Evolutionary conservation across 2,113 vertebrate genomes (phyloP).

Genomic region (Menura novaehollandiae): DNA sequence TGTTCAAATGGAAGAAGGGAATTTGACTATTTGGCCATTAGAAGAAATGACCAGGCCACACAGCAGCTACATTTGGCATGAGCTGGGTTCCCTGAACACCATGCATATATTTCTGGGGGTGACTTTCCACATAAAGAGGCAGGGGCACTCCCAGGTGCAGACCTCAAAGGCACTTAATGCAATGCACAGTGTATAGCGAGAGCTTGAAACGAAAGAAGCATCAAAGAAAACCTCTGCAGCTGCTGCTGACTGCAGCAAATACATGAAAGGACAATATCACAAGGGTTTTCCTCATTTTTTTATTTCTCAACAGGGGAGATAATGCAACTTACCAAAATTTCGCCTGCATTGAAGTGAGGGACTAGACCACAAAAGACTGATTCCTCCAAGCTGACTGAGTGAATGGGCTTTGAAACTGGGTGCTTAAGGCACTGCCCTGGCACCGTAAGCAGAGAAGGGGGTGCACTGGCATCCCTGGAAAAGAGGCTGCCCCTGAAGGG

Average conservation of each 20-base stretch:
- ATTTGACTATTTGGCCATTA: background rate
- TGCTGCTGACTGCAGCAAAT: background rate
- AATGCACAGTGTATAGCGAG: background rate
- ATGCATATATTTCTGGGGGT: background rate
- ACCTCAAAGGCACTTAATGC: background rate
- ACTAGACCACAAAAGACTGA: background rate
- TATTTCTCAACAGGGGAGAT: background rate
- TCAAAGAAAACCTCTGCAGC: background rate
- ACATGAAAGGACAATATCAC: background rate
- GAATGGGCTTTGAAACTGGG: background rate
- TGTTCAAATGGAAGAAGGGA: background rate
- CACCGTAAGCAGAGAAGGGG: background rate
- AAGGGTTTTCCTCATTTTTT: background rate
- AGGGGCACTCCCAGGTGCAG: background rate
- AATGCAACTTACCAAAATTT: background rate
- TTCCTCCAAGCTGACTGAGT: background rate
- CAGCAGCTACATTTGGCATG: background rate
- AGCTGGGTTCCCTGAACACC: background rate
- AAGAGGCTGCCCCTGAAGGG: background rate
- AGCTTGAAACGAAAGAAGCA: background rate
- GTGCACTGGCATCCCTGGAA: background rate
- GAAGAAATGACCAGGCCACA: background rate
- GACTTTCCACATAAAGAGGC: background rate
- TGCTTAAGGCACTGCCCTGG: background rate
- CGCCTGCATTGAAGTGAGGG: background rate